Evolutionary conservation across 2,113 vertebrate species (phyloP).

Genomic region (Pitta sordida): DNA sequence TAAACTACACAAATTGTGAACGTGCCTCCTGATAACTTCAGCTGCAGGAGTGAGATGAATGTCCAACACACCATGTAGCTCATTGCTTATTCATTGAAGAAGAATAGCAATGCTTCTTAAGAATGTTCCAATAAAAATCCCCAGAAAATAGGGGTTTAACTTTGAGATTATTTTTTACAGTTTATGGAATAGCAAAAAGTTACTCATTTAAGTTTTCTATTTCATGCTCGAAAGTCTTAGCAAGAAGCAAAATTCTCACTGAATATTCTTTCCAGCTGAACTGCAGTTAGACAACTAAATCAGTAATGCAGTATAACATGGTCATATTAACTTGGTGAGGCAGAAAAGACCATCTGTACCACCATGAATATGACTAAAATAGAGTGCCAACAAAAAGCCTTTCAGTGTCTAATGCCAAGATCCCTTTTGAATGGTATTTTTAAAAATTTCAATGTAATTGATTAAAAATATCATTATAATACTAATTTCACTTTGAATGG

Average conservation of each 20-base stretch:
- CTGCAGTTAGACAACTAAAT: constrained; percentile 72
- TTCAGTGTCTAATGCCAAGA: constrained; percentile 39
- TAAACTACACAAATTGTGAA: background rate
- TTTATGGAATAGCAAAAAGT: background rate
- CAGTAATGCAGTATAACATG: constrained; percentile 72
- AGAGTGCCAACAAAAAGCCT: constrained; percentile 36
- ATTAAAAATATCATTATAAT: constrained; percentile 31
- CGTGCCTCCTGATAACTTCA: background rate
- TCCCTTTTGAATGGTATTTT: constrained; percentile 50
- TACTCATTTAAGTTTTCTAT: constrained; percentile 4
- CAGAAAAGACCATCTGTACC: constrained; percentile 75
- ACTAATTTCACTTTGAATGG: background rate
- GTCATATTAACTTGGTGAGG: constrained; percentile 70
- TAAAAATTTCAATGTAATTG: background rate
- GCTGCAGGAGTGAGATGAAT: background rate
- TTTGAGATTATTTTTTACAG: background rate
- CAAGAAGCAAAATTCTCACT: constrained; percentile 54
- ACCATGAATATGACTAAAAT: constrained; percentile 60
- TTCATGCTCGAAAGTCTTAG: constrained; percentile 36
- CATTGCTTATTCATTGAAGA: background rate
- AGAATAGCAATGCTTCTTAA: background rate
- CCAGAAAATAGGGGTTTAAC: background rate
- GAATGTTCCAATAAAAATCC: background rate
- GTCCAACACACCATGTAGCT: background rate
- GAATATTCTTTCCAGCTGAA: constrained; percentile 72